Evolutionary conservation across 2,888 invertebrate genomes (phyloP), one percentile per base, ranked within the genome.

Genomic region (Nemoura dubitans): DNA sequence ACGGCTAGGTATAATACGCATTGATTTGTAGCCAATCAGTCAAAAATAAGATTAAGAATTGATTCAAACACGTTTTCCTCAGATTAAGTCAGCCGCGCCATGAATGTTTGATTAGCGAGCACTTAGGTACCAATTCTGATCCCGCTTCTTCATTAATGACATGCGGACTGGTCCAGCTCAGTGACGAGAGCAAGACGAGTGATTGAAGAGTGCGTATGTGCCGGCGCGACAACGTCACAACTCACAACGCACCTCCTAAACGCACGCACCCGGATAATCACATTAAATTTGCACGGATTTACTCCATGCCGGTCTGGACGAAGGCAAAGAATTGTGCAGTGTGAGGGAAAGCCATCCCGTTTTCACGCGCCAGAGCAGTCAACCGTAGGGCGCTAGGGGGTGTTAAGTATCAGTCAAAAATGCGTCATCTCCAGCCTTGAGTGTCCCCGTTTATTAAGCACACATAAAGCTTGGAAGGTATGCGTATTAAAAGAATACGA

Each of bases 381-480:
- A 21, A 14, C 21, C 36, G 36, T 3, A 36, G 59, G 14, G 59
- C 14, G 59, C 14, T 59, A 14, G 59, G 14, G 59, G 14, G 59
- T 59, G 59, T 59, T 59, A 59, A 59, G 59, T 59, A 59, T 59
- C 59, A 59, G 21, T 59, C 59, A 59, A 59, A 59, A 59, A 59
- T 10, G 21, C 16, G 59, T 10, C 59, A 59, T 59, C 14, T 10
- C 21, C 14, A 59, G 21, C 6, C 21, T 59, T 21, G 14, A 59
- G 59, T 59, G 21, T 59, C 59, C 2, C 21, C 59, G 59, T 59
- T 59, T 59, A 59, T 59, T 59, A 59, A 3, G 10, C 59, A 21
- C 59, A 59, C 59, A 21, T 59, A 59, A 59, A 59, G 14, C 14
- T 59, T 14, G 2, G 59, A 21, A 59, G 59, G 59, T 59, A 59